Evolutionary conservation across 1,140 invertebrate species (phyloP).

Genomic region (Doryteuthis pealeii): DNA sequence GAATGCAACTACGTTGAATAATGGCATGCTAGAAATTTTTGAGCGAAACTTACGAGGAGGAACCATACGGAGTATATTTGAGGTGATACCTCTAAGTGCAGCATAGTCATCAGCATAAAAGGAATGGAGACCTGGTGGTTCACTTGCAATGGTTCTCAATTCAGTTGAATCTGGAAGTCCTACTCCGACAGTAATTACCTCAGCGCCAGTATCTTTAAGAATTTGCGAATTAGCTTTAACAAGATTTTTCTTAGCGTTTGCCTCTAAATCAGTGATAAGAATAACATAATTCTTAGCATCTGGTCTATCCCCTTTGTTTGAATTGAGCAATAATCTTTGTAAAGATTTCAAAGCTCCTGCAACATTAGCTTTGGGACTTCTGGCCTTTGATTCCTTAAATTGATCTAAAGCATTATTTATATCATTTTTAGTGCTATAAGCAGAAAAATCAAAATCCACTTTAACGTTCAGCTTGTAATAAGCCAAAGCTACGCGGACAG

Average conservation of each 20-base stretch:
- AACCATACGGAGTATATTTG: too few relatives aligned
- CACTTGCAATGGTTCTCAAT: slow-evolving; percentile 31
- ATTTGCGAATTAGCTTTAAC: neutral
- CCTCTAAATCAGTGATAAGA: slow-evolving; percentile 34
- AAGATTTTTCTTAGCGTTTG: slow-evolving; percentile 13
- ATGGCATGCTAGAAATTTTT: too few relatives aligned
- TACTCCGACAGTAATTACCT: slow-evolving; percentile 35
- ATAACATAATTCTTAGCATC: slow-evolving; percentile 15
- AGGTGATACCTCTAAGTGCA: neutral
- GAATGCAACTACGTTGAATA: too few relatives aligned
- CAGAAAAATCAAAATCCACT: slow-evolving; percentile 27
- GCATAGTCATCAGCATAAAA: slow-evolving; percentile 19
- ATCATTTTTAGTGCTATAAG: slow-evolving; percentile 21
- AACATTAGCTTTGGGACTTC: slow-evolving; percentile 25
- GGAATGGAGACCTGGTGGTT: slow-evolving; percentile 24
- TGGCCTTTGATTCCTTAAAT: slow-evolving; percentile 6
- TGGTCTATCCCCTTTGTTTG: slow-evolving; percentile 16
- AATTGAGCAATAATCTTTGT: neutral
- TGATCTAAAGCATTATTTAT: slow-evolving; percentile 22
- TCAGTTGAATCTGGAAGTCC: slow-evolving; percentile 26
- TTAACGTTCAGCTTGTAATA: slow-evolving; percentile 21
- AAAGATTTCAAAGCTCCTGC: slow-evolving; percentile 16
- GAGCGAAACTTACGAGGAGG: too few relatives aligned
- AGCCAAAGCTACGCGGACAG: slow-evolving; percentile 22
- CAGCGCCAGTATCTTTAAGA: slow-evolving; percentile 9